Percentiles rank a stretch among this genome's conserved stretches.
phyloP scores from a whole-genome alignment of 2,888 invertebrate genomes.

The Napeogenes sylphis region DNA sequence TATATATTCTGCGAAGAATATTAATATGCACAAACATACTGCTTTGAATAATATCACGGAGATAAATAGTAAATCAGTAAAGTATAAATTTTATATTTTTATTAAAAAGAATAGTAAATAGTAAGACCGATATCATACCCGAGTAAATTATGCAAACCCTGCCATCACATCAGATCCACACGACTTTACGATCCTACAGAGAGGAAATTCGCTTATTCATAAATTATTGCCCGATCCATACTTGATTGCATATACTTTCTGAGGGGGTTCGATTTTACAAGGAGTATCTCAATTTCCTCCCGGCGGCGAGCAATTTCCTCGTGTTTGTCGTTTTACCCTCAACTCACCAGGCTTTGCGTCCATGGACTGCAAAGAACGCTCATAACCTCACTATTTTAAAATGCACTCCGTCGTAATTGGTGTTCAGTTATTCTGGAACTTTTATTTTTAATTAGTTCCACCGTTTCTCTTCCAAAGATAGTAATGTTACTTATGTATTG shows the following conservation, averaged over 20 bases:
- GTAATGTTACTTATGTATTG: too few relatives aligned
- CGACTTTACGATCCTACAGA: slow-evolving; percentile 26
- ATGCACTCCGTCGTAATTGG: slow-evolving; percentile 2
- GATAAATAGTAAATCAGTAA: too few relatives aligned
- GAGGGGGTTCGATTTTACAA: slow-evolving; percentile 52
- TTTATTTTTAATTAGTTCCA: neutral
- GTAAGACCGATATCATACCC: neutral
- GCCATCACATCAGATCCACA: slow-evolving; percentile 10
- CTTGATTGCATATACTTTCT: slow-evolving; percentile 36
- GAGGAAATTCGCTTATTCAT: slow-evolving; percentile 34
- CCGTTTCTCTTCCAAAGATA: neutral
- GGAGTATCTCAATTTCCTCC: slow-evolving; percentile 65
- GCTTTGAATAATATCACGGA: too few relatives aligned
- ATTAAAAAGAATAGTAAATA: neutral
- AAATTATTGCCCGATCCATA: slow-evolving; percentile 33
- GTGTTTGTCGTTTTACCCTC: slow-evolving; percentile 48
- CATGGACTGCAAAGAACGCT: slow-evolving; percentile 4
- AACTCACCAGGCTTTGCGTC: slow-evolving; percentile 12
- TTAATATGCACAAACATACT: too few relatives aligned
- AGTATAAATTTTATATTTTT: too few relatives aligned
- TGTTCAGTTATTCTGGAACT: too few relatives aligned
- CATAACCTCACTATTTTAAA: slow-evolving; percentile 1
- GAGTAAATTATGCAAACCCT: slow-evolving; percentile 1
- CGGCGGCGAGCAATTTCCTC: slow-evolving; percentile 64
- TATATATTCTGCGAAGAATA: too few relatives aligned